These are phyloP conservation scores for Cladopsammia gracilis DNA, from an alignment of 64 coral and sea anemone species.

Conservation along the genomic window DNA sequence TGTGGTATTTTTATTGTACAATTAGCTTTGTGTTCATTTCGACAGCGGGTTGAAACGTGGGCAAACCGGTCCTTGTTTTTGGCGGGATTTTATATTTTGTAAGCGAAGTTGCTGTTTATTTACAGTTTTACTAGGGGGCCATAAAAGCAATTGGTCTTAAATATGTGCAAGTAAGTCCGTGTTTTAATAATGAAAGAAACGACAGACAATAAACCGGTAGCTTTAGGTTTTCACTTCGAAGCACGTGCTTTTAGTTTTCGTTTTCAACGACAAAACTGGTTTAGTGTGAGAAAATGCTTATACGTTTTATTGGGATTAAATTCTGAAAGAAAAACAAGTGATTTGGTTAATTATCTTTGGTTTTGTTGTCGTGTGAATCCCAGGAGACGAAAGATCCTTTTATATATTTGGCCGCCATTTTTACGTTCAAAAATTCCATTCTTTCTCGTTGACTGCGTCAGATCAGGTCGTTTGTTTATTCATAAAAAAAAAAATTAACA, in stretches of 20 bases:
- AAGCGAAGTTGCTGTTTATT: not conserved
- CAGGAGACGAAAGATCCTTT: not conserved
- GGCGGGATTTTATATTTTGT: slow-evolving; percentile 37
- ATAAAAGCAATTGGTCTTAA: not conserved
- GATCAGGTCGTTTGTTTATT: not conserved
- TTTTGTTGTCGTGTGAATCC: not conserved
- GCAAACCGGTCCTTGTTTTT: not conserved
- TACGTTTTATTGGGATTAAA: not conserved
- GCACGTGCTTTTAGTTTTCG: not conserved
- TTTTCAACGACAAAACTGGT: too few species aligned
- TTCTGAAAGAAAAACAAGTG: not conserved
- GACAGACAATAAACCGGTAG: not conserved
- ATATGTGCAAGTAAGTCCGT: too few species aligned
- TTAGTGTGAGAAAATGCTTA: too few species aligned
- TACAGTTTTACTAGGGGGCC: not conserved
- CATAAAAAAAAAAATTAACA: not conserved
- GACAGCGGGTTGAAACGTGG: slow-evolving; percentile 14
- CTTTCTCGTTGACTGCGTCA: not conserved
- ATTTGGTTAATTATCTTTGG: not conserved
- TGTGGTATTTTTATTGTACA: not conserved
- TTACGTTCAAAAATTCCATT: not conserved
- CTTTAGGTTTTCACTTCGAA: not conserved
- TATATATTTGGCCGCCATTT: not conserved
- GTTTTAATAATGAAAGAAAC: not conserved
- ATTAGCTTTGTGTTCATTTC: not conserved